Evolutionary conservation across 2,797 vertebrate species (phyloP).

Genomic region (Distichodus sexfasciatus): DNA sequence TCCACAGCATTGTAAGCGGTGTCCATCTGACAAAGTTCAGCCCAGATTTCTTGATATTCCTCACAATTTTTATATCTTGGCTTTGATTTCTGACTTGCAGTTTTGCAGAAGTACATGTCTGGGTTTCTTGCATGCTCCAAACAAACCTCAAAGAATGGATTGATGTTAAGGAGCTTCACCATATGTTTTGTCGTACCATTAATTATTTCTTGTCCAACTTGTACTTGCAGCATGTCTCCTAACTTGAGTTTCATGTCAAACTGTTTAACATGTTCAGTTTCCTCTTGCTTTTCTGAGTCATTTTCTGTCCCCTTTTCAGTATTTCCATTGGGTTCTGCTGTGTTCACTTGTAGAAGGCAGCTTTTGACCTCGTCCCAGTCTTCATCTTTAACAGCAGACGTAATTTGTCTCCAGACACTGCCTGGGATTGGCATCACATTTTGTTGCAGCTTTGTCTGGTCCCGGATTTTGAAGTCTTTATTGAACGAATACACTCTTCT

Average conservation of each 20-base stretch:
- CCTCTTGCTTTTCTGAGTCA: background rate
- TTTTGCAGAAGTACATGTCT: conserved; percentile 23
- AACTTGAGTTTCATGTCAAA: conserved; percentile 10
- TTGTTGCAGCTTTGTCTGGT: background rate
- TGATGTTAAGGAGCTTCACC: conserved; percentile 29
- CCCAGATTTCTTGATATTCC: conserved; percentile 78
- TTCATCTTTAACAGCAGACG: conserved; percentile 14
- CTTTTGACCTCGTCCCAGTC: conserved; percentile 19
- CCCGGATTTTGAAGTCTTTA: background rate
- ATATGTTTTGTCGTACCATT: background rate
- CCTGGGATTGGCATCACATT: conserved; percentile 2
- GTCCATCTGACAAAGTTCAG: conserved; percentile 81
- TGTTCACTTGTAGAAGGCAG: conserved; percentile 3
- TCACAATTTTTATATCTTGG: accelerated
- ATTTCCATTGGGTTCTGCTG: background rate
- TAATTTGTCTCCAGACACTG: conserved; percentile 13
- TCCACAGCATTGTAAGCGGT: conserved; percentile 70
- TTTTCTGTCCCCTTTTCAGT: accelerated
- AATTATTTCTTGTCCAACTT: conserved; percentile 27
- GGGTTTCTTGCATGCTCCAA: conserved; percentile 42
- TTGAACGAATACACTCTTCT: conserved; percentile 34
- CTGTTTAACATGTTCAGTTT: conserved; percentile 21
- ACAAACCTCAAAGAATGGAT: conserved; percentile 32
- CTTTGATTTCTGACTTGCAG: background rate
- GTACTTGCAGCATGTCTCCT: conserved; percentile 22